phyloP scores from a whole-genome alignment of 2,888 invertebrate species.

The Lissocephala sabroskyi region DNA sequence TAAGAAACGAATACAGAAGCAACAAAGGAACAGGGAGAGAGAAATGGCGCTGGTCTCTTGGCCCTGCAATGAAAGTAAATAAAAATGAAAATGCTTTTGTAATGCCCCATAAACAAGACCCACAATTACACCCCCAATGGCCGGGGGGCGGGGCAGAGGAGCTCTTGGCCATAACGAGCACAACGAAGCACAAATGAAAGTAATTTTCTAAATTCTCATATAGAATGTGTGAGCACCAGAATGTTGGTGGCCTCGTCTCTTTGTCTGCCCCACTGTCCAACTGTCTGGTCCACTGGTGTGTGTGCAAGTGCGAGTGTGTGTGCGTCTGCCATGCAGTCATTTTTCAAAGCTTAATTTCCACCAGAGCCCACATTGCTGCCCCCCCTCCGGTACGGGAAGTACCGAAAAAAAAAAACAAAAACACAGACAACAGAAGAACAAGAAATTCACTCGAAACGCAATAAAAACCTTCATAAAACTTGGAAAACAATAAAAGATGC shows the following conservation, averaged over 20 bases:
- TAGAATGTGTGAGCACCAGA: too few species aligned
- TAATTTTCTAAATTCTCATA: constrained; percentile 59
- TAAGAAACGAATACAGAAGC: background rate
- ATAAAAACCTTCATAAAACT: too few species aligned
- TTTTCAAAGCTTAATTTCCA: constrained; percentile 62
- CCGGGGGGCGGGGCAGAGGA: constrained; percentile 1
- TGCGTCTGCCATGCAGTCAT: constrained; percentile 27
- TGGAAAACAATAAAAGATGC: constrained; percentile 7
- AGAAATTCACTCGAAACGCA: background rate
- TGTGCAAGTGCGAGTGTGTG: constrained; percentile 15
- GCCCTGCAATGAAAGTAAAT: constrained; percentile 39
- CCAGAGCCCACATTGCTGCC: constrained; percentile 28
- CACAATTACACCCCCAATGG: background rate
- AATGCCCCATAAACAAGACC: constrained; percentile 45
- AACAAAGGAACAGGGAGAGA: background rate
- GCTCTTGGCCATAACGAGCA: constrained; percentile 50
- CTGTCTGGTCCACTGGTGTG: too few species aligned
- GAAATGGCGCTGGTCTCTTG: too few species aligned
- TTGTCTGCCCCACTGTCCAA: too few species aligned
- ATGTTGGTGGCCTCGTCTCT: too few species aligned
- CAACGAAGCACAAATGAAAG: constrained; percentile 58
- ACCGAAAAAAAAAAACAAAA: constrained; percentile 10
- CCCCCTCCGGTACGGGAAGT: too few species aligned
- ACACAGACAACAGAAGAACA: background rate
- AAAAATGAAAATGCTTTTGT: constrained; percentile 59